Evolutionary conservation across 2,797 vertebrate genomes (phyloP), one percentile per base, ranked within the genome.

Genomic region (Salmo trutta): DNA sequence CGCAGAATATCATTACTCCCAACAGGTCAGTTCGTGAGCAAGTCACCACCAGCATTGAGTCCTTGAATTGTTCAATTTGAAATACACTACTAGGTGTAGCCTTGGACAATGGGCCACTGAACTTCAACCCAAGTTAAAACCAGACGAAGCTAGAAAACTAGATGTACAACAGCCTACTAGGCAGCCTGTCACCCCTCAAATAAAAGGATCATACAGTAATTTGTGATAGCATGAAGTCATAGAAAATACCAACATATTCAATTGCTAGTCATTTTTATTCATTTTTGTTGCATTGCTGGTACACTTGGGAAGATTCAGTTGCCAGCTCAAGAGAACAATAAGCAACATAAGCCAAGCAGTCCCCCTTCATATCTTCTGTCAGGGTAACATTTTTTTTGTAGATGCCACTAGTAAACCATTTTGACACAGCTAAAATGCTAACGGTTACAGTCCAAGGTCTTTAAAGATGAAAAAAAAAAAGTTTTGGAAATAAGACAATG

Each of bases 371-470:
- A 83, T 92, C 81, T 82, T 89, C 82, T 82, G 84, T 90, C 89
- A 91, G 92, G 90, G 88, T 83, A 89, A 91, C 84, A 59, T 84
- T 79, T 64, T 64, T 90, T 91, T 88, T 88, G 83, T 91, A 88
- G 88, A 94, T 94, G 95, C 94, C 94, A 95, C 88, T 94, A 93
- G 93, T 93, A 96, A 97, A 96, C 95, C 93, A 94, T 95, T 24
- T 94, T 95, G 94, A 96, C 95, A 96, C 95, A 95, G 93, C 93
- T 93, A 94, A 96, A 94, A 91, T 90, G 96, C 95, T 90, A 94
- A 96, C 90, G 92, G 91, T 95, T 95, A 94, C 93, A 96, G 96
- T 96, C 95, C 95, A 95, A 92, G 93, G 93, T 95, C 94, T 93
- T 95, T 86, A 87, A 91, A 85, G 87, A 91, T 89, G 88, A 94